These are phyloP conservation scores for Camptogramma bilineatum DNA, from an alignment of 2,888 invertebrate species.

Conservation along the genomic window DNA sequence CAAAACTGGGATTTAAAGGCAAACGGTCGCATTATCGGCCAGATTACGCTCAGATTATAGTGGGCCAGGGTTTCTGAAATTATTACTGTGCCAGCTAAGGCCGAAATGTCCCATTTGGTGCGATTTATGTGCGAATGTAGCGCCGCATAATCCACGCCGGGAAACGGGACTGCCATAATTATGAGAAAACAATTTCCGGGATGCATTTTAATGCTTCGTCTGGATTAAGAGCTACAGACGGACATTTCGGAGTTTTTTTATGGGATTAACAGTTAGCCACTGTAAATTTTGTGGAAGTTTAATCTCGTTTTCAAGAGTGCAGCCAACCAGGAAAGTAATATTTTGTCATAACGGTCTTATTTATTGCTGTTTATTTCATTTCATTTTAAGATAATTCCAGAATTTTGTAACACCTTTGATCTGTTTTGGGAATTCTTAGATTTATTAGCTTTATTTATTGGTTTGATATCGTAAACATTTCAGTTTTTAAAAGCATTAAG, in stretches of 20 bases:
- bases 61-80: conserved; percentile 75
- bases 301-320: conserved; percentile 42
- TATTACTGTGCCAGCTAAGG: conserved; percentile 82
- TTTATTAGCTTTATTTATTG: conserved; percentile 25
- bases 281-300: conserved; percentile 44
- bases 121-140: conserved; percentile 84
- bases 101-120: conserved; percentile 80
- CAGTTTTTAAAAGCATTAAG: conserved; percentile 6
- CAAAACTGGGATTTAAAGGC: conserved; percentile 75
- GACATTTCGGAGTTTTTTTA: conserved; percentile 56
- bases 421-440: conserved; percentile 4
- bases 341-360: conserved; percentile 40
- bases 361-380: conserved; percentile 26
- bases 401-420: conserved; percentile 22
- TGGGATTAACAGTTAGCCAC: conserved; percentile 48
- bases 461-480: conserved; percentile 22
- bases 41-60: conserved; percentile 85
- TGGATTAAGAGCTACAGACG: conserved; percentile 71
- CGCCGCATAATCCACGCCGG: conserved; percentile 74
- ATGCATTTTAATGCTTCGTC: conserved; percentile 75
- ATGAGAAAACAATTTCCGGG: conserved; percentile 85
- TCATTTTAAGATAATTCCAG: conserved; percentile 1
- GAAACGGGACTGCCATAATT: conserved; percentile 75
- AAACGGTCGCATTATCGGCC: conserved; percentile 81
- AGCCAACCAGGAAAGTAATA: conserved; percentile 33